Conservation (phyloP, 2,113 vertebrate genomes). For the Bubo scandiacus region DNA sequence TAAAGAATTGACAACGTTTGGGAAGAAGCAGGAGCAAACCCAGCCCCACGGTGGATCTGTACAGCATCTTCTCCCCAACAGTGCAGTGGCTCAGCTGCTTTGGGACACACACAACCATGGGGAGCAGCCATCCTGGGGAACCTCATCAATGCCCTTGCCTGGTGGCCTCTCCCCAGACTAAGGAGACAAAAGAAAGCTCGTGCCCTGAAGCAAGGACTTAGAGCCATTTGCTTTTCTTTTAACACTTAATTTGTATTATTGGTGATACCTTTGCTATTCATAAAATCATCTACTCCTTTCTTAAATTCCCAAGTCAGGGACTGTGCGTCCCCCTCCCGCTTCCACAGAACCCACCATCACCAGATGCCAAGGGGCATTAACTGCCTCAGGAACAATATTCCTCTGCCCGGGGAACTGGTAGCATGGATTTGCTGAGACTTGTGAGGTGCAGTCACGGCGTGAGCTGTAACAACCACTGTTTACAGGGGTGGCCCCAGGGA, state of each 20-base stretch:
- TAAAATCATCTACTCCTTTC: not conserved
- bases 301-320: not conserved
- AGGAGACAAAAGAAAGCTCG: rapidly evolving
- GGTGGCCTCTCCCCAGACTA: not conserved
- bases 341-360: not conserved
- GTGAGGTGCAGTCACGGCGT: not conserved
- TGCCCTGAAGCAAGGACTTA: not conserved
- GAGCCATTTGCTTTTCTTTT: not conserved
- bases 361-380: not conserved
- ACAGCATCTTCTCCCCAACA: not conserved
- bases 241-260: not conserved
- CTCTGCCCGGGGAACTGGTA: not conserved
- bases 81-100: rapidly evolving
- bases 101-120: rapidly evolving
- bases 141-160: too few species aligned
- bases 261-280: not conserved
- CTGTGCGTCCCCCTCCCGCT: rapidly evolving
- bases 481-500: not conserved
- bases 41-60: not conserved
- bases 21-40: not conserved
- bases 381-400: not conserved
- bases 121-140: not conserved
- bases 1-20: not conserved
- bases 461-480: not conserved
- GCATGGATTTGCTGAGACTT: not conserved